These are phyloP conservation scores for Chiloscyllium plagiosum DNA, from an alignment of 2,113 vertebrate genomes.

Conservation along the genomic window DNA sequence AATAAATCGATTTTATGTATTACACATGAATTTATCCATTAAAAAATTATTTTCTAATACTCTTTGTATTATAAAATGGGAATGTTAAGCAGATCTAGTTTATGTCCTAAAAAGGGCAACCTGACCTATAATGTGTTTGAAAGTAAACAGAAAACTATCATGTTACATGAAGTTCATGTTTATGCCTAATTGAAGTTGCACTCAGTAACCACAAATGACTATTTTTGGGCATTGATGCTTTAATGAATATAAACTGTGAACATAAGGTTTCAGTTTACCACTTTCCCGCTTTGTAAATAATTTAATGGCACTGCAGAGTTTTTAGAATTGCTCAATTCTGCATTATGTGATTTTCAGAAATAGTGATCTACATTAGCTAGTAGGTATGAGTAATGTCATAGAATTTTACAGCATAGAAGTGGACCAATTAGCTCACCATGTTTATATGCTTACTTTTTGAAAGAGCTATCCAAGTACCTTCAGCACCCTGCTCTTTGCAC, in stretches of 20 bases:
- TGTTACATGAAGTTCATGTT: not conserved
- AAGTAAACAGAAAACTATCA: not conserved
- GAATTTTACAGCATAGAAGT: not conserved
- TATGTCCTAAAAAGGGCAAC: not conserved
- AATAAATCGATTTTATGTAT: not conserved
- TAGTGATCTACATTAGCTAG: not conserved
- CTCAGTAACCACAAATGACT: not conserved
- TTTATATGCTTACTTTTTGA: not conserved
- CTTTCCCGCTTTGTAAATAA: conserved; percentile 3
- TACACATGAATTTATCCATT: not conserved
- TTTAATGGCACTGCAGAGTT: not conserved
- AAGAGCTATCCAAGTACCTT: not conserved
- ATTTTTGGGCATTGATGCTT: not conserved
- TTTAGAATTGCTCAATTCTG: not conserved
- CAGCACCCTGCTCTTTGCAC: not conserved
- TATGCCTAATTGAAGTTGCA: not conserved
- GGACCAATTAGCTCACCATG: too few species aligned
- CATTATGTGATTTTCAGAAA: not conserved
- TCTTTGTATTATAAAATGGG: not conserved
- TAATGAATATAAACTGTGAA: not conserved
- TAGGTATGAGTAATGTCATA: not conserved
- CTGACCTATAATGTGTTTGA: not conserved
- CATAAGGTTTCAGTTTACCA: not conserved
- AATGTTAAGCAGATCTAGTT: not conserved
- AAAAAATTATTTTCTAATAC: not conserved